A percentile compares a stretch with the other conserved stretches of the same genome.
Evolutionary conservation across 2,888 invertebrate species (phyloP).

Genomic region (Drosophila austrosaltans): DNA sequence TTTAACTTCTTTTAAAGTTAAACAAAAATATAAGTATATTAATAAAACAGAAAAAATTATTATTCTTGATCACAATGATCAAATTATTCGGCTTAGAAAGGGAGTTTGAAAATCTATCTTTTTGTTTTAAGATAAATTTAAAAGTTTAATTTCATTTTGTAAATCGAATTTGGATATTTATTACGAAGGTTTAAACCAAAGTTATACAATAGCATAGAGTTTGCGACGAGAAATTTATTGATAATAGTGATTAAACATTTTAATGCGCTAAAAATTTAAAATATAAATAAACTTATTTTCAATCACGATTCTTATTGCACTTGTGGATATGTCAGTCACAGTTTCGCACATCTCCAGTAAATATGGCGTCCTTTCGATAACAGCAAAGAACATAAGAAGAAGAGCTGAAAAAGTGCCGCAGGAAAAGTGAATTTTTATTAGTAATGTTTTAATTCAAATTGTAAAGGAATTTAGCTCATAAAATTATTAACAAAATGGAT

Average conservation of each 20-base stretch:
- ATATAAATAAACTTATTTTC: not conserved
- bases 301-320: not conserved
- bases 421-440: slow-evolving; percentile 51
- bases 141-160: not conserved
- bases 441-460: slow-evolving; percentile 37
- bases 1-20: too few species aligned
- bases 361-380: slow-evolving; percentile 63
- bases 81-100: too few species aligned
- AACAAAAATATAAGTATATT: too few species aligned
- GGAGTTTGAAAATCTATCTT: not conserved
- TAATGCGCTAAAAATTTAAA: not conserved
- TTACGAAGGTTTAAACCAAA: too few species aligned
- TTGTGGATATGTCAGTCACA: not conserved
- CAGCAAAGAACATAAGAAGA: slow-evolving; percentile 48
- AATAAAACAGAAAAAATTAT: too few species aligned
- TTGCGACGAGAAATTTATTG: too few species aligned
- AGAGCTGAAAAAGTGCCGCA: slow-evolving; percentile 49
- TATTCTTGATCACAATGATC: too few species aligned
- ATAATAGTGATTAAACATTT: not conserved
- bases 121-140: not conserved
- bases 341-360: slow-evolving; percentile 33
- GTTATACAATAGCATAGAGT: too few species aligned
- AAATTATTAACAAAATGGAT: slow-evolving; percentile 52
- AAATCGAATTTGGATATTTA: not conserved
- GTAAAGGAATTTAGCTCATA: slow-evolving; percentile 49